A percentile compares a stretch with the other conserved stretches of the same genome.
These are phyloP conservation scores for Gerris lacustris DNA, from an alignment of 2,888 invertebrate genomes.

Conservation along the genomic window DNA sequence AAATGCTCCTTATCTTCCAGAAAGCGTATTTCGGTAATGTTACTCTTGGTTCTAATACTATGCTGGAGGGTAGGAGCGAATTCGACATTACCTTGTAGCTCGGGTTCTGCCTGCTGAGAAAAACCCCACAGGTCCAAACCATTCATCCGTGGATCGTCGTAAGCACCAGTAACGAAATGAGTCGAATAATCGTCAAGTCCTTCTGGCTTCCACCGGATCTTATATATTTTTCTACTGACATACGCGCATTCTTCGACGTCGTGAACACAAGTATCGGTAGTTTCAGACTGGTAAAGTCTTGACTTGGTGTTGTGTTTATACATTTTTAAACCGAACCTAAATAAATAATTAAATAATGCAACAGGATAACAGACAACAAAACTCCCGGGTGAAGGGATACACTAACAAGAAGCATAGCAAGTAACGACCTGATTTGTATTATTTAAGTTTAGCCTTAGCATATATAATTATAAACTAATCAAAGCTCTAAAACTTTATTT, in stretches of 20 bases:
- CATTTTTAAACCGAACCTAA: neutral
- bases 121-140: neutral
- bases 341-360: neutral
- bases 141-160: neutral
- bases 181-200: neutral
- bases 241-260: neutral
- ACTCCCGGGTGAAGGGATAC: too few relatives aligned
- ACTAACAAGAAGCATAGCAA: too few relatives aligned
- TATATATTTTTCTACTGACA: conserved; percentile 5
- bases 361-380: neutral
- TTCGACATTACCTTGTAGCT: neutral
- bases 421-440: too few relatives aligned
- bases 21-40: neutral
- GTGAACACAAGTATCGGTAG: neutral
- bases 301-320: neutral
- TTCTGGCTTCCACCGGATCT: conserved; percentile 8
- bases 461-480: too few relatives aligned
- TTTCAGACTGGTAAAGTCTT: neutral
- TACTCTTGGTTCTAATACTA: neutral
- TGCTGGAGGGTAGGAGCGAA: neutral
- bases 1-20: neutral
- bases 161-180: conserved; percentile 3
- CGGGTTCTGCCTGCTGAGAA: neutral
- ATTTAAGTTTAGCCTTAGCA: too few relatives aligned
- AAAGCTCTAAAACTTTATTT: too few relatives aligned